Base-by-base conservation (phyloP, 2,113 vertebrate genomes). In the Brienomyrus brachyistius region DNA sequence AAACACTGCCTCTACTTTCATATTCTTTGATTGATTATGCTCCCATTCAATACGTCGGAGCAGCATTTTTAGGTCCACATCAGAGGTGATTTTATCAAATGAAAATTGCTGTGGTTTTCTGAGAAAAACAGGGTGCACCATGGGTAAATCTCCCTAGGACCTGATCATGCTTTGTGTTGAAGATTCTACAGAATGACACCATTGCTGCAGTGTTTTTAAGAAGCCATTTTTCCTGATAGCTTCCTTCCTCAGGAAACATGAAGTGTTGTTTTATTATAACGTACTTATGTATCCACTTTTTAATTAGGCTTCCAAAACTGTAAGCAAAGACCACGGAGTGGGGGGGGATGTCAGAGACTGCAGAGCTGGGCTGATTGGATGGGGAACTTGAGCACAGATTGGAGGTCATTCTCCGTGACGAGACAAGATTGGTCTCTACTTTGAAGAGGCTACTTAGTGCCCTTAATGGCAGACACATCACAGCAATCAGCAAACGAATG, bases 281-380 rank as follows among this genome's bases (percentile, higher is more conserved):
- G 74, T 43, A 87, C 45, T 56, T 45, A 31, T 15, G 27, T 23
- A 56, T 85, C 84, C 4, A 59, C 21, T 84, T 84, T 77, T 90
- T 87, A 90, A 87, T 80, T 90, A 31, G 15, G 47, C 83, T 31
- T 43, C 84, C 10, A 56, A 59, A 89, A 56, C 43, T 23, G 45
- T 19, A 43, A 35, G 74, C 74, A 80, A 19, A 56, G 15, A n/a
- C 40, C 19, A 5, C 9, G 40, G 23, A 7, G 11, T 56, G 54
- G 62, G 48, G 62, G 48, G 88, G 62, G 91, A 93, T 92, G 92
- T 94, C 90, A 92, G 91, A 90, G 92, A 93, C 91, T 93, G 92
- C 92, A 94, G 94, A 94, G 94, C 92, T 94, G 92, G 91, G 84
- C 90, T 95, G 94, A 95, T 95, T 95, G 92, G 93, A 91, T 91